Percentiles rank a stretch among this genome's conserved stretches.
These are phyloP conservation scores for Empidonax traillii DNA, from an alignment of 2,113 vertebrate species.

Conservation along the genomic window DNA sequence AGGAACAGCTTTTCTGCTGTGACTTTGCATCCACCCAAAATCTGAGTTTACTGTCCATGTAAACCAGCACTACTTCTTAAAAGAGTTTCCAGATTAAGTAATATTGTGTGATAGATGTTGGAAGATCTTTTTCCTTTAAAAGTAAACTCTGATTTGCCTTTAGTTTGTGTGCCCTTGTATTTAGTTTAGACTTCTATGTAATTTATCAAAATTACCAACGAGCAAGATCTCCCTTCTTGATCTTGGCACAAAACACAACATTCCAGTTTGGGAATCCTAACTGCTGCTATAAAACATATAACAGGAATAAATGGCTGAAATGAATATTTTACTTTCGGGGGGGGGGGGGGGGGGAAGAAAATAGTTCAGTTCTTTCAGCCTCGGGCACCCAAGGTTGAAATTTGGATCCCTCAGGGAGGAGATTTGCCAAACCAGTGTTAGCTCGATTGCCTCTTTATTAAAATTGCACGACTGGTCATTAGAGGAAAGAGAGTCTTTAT, in stretches of 20 bases:
- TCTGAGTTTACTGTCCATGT: background rate
- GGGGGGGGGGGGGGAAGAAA: too few relatives aligned
- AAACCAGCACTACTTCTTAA: background rate
- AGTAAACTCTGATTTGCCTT: background rate
- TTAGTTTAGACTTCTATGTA: background rate
- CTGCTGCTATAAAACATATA: background rate
- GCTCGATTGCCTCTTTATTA: slow-evolving; percentile 13
- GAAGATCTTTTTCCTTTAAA: background rate
- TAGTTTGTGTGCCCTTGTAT: background rate
- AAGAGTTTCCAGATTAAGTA: background rate
- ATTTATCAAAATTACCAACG: background rate
- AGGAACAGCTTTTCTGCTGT: background rate
- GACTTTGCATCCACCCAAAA: background rate
- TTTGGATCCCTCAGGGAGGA: background rate
- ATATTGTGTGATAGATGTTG: background rate
- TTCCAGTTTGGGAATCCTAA: background rate
- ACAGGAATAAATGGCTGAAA: background rate
- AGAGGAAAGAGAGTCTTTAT: background rate
- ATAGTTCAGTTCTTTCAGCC: background rate
- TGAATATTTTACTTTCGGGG: background rate
- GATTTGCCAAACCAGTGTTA: slow-evolving; percentile 10
- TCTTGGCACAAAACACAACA: background rate
- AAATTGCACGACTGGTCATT: background rate
- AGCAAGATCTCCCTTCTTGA: background rate
- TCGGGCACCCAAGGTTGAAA: background rate